Evolutionary conservation across 2,797 vertebrate species (phyloP).

Genomic region (Enteromius treurensis): DNA sequence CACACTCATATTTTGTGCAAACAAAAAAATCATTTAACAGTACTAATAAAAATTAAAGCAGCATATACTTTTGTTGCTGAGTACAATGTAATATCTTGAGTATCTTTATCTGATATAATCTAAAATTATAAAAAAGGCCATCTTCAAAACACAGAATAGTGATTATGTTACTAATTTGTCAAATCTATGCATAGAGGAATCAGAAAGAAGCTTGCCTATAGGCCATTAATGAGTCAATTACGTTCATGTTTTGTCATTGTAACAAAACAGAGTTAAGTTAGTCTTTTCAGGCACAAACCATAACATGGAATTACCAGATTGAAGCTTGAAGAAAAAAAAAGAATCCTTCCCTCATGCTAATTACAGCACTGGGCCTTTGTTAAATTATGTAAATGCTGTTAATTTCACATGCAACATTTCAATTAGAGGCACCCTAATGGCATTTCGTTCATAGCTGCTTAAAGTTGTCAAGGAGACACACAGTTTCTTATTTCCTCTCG

Average conservation of each 20-base stretch:
- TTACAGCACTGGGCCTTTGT: conserved; percentile 45
- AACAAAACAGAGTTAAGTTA: conserved; percentile 63
- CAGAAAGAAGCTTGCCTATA: conserved; percentile 60
- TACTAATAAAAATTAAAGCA: neutral
- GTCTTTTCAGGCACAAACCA: conserved; percentile 64
- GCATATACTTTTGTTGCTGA: neutral
- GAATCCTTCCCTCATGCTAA: conserved; percentile 54
- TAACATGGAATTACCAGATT: conserved; percentile 64
- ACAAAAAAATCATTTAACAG: too few relatives aligned
- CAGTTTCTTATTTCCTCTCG: neutral
- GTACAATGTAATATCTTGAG: neutral
- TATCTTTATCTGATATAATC: neutral
- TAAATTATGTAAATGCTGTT: conserved; percentile 60
- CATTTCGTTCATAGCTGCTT: conserved; percentile 57
- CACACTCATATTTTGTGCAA: too few relatives aligned
- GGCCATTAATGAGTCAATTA: conserved; percentile 73
- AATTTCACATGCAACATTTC: conserved; percentile 67
- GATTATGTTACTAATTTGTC: conserved; percentile 66
- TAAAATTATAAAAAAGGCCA: neutral
- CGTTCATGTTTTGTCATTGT: conserved; percentile 62
- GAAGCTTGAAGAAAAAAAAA: conserved; percentile 58
- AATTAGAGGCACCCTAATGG: conserved; percentile 60
- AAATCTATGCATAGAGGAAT: conserved; percentile 64
- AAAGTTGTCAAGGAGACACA: conserved; percentile 52
- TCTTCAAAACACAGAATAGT: conserved; percentile 54